Evolutionary conservation across 2,113 vertebrate species (phyloP).

Genomic region (Rhynchomys soricoides): DNA sequence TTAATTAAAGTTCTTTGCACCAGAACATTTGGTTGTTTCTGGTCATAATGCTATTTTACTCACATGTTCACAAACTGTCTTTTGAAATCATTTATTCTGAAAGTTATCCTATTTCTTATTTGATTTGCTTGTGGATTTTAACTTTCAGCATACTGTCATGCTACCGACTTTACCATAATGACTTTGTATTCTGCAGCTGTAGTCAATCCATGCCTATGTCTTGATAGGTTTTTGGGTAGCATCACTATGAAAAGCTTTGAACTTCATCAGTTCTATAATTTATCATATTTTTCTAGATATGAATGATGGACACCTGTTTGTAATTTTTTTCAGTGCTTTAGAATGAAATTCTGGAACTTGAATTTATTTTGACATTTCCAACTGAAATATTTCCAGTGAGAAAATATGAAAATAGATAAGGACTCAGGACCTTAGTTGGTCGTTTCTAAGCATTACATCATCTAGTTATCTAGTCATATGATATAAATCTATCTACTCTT

Average conservation of each 20-base stretch:
- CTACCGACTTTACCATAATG: background rate
- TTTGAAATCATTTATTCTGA: background rate
- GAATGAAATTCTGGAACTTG: background rate
- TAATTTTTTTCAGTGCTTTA: background rate
- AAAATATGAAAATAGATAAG: background rate
- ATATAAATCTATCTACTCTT: background rate
- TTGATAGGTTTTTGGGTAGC: background rate
- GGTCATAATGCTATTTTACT: background rate
- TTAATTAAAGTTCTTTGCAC: background rate
- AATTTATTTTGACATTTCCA: background rate
- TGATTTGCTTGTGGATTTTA: conserved; percentile 12
- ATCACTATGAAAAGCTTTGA: background rate
- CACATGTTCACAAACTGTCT: background rate
- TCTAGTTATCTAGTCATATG: background rate
- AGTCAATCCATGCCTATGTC: background rate
- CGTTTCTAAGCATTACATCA: background rate
- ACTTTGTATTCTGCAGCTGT: background rate
- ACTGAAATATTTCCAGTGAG: background rate
- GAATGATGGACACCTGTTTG: background rate
- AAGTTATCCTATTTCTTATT: background rate
- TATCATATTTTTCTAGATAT: background rate
- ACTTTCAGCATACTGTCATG: background rate
- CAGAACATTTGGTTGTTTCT: background rate
- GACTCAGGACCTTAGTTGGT: background rate
- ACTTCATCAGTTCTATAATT: conserved; percentile 28